phyloP scores from a whole-genome alignment of 2,113 vertebrate species.

The Actenoides lindsayi region DNA sequence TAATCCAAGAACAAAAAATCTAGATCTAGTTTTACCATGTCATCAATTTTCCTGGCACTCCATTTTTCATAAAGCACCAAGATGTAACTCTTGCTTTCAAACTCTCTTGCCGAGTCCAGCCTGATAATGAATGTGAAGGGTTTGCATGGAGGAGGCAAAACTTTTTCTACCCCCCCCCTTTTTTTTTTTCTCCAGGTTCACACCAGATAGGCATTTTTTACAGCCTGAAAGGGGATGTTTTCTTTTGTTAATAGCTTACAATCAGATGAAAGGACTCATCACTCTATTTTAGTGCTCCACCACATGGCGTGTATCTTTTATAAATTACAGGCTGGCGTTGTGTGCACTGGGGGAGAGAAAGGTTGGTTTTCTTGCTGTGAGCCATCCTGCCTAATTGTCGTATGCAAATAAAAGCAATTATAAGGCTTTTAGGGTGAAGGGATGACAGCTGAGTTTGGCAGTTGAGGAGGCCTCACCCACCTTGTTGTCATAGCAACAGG shows the following conservation, averaged over 20 bases:
- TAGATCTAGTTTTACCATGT: slow-evolving; percentile 46
- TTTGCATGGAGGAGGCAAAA: slow-evolving; percentile 54
- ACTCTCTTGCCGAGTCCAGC: slow-evolving; percentile 61
- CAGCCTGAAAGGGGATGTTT: slow-evolving; percentile 86
- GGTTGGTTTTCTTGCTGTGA: slow-evolving; percentile 98
- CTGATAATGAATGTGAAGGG: slow-evolving; percentile 75
- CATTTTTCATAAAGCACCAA: slow-evolving; percentile 65
- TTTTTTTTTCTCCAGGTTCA: slow-evolving; percentile 73
- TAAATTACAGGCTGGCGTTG: slow-evolving; percentile 88
- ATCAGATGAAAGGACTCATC: slow-evolving; percentile 87
- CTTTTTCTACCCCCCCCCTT: neutral
- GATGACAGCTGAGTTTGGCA: slow-evolving; percentile 99
- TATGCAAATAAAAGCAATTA: slow-evolving; percentile 99
- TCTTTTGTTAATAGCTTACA: slow-evolving; percentile 90
- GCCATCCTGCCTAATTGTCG: slow-evolving; percentile 99
- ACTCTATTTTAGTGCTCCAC: slow-evolving; percentile 84
- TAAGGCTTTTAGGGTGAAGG: slow-evolving; percentile 99
- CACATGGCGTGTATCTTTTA: slow-evolving; percentile 88
- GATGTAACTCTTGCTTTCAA: slow-evolving; percentile 79
- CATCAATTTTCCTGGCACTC: slow-evolving; percentile 65
- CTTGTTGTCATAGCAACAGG: slow-evolving; percentile 98
- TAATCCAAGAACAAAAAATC: slow-evolving; percentile 29
- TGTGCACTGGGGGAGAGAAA: slow-evolving; percentile 91
- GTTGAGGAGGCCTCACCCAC: slow-evolving; percentile 95
- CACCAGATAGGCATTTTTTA: slow-evolving; percentile 85